Evolutionary conservation across 2,888 invertebrate species (phyloP).

Genomic region (Myopa tessellatipennis): DNA sequence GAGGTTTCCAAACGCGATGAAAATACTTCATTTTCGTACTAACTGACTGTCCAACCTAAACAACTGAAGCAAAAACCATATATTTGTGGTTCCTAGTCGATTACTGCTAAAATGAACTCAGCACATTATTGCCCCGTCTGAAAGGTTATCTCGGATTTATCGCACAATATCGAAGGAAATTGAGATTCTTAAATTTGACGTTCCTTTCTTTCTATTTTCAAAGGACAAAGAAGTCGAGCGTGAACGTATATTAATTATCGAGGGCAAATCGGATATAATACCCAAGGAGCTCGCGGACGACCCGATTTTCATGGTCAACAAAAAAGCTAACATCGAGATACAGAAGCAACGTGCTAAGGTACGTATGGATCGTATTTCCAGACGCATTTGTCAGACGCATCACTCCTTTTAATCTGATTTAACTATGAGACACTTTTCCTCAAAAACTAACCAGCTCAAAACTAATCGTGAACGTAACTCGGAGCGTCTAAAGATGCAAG

Average conservation of each 20-base stretch:
- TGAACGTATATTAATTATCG: constrained; percentile 73
- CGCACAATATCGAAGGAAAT: too few relatives aligned
- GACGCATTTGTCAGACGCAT: not conserved
- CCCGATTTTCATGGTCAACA: constrained; percentile 73
- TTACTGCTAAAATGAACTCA: too few relatives aligned
- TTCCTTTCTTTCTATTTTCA: not conserved
- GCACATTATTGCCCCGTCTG: too few relatives aligned
- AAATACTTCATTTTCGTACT: too few relatives aligned
- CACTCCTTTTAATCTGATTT: not conserved
- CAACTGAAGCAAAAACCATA: too few relatives aligned
- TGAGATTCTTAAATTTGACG: too few relatives aligned
- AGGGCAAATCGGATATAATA: constrained; percentile 72
- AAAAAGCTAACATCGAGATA: constrained; percentile 69
- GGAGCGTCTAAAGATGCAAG: constrained; percentile 65
- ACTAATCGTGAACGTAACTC: constrained; percentile 66
- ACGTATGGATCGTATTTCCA: constrained; percentile 35
- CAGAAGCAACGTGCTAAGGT: constrained; percentile 70
- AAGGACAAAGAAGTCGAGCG: constrained; percentile 73
- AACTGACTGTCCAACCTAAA: too few relatives aligned
- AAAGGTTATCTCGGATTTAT: too few relatives aligned
- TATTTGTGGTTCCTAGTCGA: too few relatives aligned
- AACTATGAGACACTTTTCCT: not conserved
- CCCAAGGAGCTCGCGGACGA: constrained; percentile 73
- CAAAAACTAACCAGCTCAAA: constrained; percentile 63
- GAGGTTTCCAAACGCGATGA: too few relatives aligned